Conservation (phyloP, 2,888 invertebrate species). For the Lutraria lutraria region DNA sequence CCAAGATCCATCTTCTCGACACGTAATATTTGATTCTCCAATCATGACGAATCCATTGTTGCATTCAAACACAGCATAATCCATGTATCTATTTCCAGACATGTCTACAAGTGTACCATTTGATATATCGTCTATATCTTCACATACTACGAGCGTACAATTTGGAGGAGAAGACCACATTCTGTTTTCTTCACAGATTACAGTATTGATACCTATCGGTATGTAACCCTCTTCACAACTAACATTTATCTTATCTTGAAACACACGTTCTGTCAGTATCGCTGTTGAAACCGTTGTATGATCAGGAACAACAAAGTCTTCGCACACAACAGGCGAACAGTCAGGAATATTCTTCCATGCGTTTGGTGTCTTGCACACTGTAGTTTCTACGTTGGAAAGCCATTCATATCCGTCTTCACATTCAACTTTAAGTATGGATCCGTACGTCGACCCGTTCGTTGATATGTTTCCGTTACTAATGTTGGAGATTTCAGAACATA, state of each 20-base stretch:
- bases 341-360: neutral
- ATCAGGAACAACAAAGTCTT: neutral
- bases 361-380: neutral
- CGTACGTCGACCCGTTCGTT: neutral
- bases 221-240: slow-evolving; percentile 15
- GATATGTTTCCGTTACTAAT: slow-evolving; percentile 3
- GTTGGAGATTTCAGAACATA: slow-evolving; percentile 4
- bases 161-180: slow-evolving; percentile 1
- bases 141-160: slow-evolving; percentile 26
- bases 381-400: neutral
- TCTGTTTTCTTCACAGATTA: slow-evolving; percentile 25
- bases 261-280: neutral
- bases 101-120: slow-evolving; percentile 24
- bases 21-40: slow-evolving; percentile 25
- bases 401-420: slow-evolving; percentile 42
- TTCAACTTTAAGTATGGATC: neutral
- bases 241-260: neutral
- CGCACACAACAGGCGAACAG: slow-evolving; percentile 23
- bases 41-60: slow-evolving; percentile 29
- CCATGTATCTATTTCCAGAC: slow-evolving; percentile 31
- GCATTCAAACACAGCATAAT: slow-evolving; percentile 16
- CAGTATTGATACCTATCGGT: neutral
- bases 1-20: slow-evolving; percentile 36
- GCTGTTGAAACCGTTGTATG: neutral
- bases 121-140: slow-evolving; percentile 9